These are phyloP conservation scores for Trachymyrmex cornetzi DNA, from an alignment of 1,140 invertebrate species.

Conservation along the genomic window DNA sequence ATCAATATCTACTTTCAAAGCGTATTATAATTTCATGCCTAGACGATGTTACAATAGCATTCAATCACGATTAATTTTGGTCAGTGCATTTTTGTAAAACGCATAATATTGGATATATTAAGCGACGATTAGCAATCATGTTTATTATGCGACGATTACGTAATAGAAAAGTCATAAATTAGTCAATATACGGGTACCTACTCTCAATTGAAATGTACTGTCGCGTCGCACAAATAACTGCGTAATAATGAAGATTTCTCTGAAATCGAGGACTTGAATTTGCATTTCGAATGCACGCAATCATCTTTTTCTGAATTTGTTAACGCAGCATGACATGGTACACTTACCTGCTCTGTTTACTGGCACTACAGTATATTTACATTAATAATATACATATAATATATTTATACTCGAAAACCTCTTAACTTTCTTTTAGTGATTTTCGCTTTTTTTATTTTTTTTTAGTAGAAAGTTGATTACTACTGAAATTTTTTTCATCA, in stretches of 20 bases:
- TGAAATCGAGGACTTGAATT: conserved; percentile 57
- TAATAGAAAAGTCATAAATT: conserved; percentile 69
- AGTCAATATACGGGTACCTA: conserved; percentile 74
- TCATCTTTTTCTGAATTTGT: conserved; percentile 27
- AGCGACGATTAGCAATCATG: conserved; percentile 46
- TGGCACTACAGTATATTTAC: background rate
- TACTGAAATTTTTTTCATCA: background rate
- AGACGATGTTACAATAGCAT: background rate
- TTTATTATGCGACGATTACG: conserved; percentile 64
- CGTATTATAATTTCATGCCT: background rate
- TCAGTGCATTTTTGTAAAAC: background rate
- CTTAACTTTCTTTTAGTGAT: background rate
- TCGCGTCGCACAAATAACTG: conserved; percentile 33
- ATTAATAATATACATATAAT: background rate
- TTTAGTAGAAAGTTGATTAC: background rate
- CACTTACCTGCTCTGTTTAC: background rate
- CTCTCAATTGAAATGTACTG: conserved; percentile 14
- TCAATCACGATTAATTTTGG: conserved; percentile 23
- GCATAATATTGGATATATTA: conserved; percentile 54
- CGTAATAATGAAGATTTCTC: conserved; percentile 63
- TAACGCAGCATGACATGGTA: conserved; percentile 13
- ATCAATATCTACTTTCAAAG: background rate
- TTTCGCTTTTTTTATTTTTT: background rate
- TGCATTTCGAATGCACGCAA: conserved; percentile 27
- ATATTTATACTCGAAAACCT: background rate